phyloP scores from a whole-genome alignment of 2,113 vertebrate genomes.

The Chaetorhynchus papuensis region DNA sequence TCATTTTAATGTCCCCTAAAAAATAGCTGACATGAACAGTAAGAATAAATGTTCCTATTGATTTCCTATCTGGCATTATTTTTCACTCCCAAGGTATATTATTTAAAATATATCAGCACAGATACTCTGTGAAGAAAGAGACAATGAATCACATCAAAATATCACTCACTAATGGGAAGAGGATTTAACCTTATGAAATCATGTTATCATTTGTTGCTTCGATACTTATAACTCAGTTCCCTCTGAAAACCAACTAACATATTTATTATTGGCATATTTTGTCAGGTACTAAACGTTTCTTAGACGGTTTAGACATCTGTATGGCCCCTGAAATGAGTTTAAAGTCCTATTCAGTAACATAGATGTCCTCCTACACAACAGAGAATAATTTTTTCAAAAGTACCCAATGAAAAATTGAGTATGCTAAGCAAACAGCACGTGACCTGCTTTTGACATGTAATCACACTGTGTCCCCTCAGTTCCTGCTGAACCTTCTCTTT shows the following conservation, averaged over 20 bases:
- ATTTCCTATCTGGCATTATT: not conserved
- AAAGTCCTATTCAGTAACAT: not conserved
- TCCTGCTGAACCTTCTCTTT: not conserved
- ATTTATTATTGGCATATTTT: not conserved
- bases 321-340: not conserved
- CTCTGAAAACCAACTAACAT: not conserved
- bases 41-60: slow-evolving; percentile 17
- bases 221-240: not conserved
- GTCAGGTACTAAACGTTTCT: not conserved
- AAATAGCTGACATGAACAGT: not conserved
- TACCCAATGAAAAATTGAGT: not conserved
- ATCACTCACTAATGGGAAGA: not conserved
- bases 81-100: not conserved
- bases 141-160: not conserved
- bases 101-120: not conserved
- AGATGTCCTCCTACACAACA: not conserved
- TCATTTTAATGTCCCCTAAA: slow-evolving; percentile 17
- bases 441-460: not conserved
- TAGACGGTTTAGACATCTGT: not conserved
- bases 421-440: not conserved
- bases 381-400: not conserved
- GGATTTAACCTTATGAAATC: not conserved
- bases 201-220: not conserved
- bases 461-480: not conserved
- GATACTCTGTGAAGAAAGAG: not conserved